Percentiles rank a stretch among this genome's conserved stretches.
Evolutionary conservation across 2,113 vertebrate species (phyloP).

Genomic region (Hippotragus niger): DNA sequence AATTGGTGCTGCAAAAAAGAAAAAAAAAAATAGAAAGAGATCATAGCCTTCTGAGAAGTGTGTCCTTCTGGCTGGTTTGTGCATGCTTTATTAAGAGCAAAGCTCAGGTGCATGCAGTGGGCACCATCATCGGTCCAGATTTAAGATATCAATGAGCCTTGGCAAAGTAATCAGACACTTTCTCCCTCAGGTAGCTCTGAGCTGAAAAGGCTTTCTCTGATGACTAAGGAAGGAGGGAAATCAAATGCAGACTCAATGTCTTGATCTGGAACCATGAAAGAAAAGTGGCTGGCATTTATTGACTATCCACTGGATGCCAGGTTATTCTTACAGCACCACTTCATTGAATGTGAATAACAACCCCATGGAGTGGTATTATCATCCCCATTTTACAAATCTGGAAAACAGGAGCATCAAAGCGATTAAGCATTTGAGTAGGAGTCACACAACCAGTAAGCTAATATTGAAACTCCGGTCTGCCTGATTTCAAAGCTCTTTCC

Average conservation of each 20-base stretch:
- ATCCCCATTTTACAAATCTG: not conserved
- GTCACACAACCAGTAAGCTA: not conserved
- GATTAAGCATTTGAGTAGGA: not conserved
- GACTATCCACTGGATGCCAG: not conserved
- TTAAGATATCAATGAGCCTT: not conserved
- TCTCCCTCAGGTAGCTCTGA: not conserved
- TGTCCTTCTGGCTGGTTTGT: not conserved
- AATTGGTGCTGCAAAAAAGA: not conserved
- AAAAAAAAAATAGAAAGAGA: not conserved
- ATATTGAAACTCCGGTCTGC: conserved; percentile 15
- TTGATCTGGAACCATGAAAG: not conserved
- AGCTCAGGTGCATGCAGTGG: not conserved
- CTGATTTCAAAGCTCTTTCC: conserved; percentile 33
- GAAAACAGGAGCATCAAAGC: not conserved
- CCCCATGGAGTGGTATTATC: not conserved
- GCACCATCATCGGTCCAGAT: not conserved
- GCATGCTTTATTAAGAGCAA: not conserved
- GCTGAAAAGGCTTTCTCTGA: not conserved
- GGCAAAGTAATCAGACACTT: not conserved
- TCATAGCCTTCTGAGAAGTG: not conserved
- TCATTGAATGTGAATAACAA: not conserved
- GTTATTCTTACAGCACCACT: not conserved
- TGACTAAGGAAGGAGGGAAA: not conserved
- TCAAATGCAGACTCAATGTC: not conserved
- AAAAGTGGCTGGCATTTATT: not conserved